Conservation (phyloP, 1,140 invertebrate species). For the Oedothorax gibbosus region DNA sequence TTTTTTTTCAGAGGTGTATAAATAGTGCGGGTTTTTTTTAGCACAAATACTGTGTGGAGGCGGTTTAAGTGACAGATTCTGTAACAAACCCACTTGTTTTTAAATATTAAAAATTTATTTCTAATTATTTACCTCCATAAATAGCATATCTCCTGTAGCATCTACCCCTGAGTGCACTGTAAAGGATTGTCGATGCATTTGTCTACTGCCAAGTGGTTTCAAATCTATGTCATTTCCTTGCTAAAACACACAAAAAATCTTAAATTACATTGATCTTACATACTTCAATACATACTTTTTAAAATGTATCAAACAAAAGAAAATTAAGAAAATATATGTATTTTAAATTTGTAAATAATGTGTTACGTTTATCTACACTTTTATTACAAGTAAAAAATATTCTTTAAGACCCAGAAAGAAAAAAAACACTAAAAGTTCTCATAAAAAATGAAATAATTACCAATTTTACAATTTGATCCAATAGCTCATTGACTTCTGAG, state of each 20-base stretch:
- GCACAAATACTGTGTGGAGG: too few species aligned
- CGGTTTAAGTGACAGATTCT: too few species aligned
- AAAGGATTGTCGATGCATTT: conserved; percentile 96
- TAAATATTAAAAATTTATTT: neutral
- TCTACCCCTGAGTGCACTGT: conserved; percentile 95
- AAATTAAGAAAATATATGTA: neutral
- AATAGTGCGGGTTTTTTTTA: too few species aligned
- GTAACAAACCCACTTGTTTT: too few species aligned
- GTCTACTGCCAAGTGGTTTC: conserved; percentile 84
- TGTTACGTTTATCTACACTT: neutral
- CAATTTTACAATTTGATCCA: conserved; percentile 95
- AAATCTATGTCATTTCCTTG: conserved; percentile 96
- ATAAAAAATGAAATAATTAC: conserved; percentile 73
- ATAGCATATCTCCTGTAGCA: conserved; percentile 88
- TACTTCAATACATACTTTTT: too few species aligned
- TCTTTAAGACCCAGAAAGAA: neutral
- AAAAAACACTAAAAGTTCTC: neutral
- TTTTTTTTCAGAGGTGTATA: too few species aligned
- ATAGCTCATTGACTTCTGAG: conserved; percentile 95
- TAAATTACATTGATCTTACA: too few species aligned
- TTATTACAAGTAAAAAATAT: neutral
- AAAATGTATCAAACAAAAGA: neutral
- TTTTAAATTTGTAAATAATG: neutral
- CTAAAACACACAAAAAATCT: conserved; percentile 65
- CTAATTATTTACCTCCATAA: conserved; percentile 82